Evolutionary conservation across 2,797 vertebrate genomes (phyloP), one percentile per base, ranked within the genome.

Genomic region (Schizopygopsis malacanthus): DNA sequence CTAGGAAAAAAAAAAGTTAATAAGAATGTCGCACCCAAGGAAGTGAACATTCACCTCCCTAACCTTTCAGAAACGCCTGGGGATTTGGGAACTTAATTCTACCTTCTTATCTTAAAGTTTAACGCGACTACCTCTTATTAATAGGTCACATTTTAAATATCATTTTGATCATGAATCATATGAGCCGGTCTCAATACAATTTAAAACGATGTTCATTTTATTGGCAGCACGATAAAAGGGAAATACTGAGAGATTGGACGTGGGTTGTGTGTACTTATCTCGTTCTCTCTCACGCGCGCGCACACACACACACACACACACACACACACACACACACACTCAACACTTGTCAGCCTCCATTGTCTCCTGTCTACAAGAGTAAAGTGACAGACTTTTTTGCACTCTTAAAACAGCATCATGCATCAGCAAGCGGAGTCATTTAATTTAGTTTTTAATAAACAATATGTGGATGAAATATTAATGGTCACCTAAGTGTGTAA

Each of bases 401-500:
- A 16, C 45, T 43, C 20, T 56, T 56, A 61, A 63, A 80, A 63
- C 82, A 43, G 39, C 81, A 65, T 15, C 78, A 54, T 16, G 81
- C 72, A 25, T 77, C 71, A 61, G 22, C 50, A 78, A 69, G 65
- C 33, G 65, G 65, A 69, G 67, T 81, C 85, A 88, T 91, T 90
- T 89, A 90, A 82, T 90, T 90, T 88, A 88, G 92, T 92, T 92
- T 94, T 91, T 91, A 92, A 94, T 93, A 93, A 95, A 95, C 95
- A 95, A 96, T 93, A 94, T 92, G 89, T 80, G 86, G 89, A 94
- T 95, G 92, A 96, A 97, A 96, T 96, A 97, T 96, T 96, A 95
- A 96, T 95, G 91, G 89, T 91, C 93, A 93, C 88, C 90, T 89
- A 90, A 92, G 89, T 90, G 93, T 95, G 93, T 96, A 95, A 97